These are phyloP conservation scores for Austrolebias charrua DNA, from an alignment of 2,797 vertebrate genomes.

Conservation along the genomic window DNA sequence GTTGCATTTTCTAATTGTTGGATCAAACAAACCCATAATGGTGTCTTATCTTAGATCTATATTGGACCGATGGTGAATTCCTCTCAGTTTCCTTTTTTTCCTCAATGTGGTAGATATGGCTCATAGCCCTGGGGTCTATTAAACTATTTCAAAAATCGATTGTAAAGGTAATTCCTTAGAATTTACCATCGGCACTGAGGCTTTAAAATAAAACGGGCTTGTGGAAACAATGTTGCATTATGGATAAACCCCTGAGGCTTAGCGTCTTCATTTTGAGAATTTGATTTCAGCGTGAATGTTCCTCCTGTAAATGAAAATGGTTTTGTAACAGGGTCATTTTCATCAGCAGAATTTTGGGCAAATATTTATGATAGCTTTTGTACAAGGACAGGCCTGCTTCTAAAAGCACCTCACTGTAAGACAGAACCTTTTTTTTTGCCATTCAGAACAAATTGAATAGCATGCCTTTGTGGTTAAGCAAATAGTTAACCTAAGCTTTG, in stretches of 20 bases:
- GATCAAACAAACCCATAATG: slow-evolving; percentile 4
- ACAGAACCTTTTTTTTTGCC: background rate
- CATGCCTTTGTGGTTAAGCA: background rate
- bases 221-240: slow-evolving; percentile 18
- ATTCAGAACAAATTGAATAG: background rate
- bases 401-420: background rate
- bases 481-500: background rate
- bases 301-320: slow-evolving; percentile 35
- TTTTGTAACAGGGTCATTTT: slow-evolving; percentile 13
- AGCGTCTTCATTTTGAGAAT: slow-evolving; percentile 21
- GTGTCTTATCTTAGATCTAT: slow-evolving; percentile 11
- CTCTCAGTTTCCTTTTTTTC: slow-evolving; percentile 10
- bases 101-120: slow-evolving; percentile 6
- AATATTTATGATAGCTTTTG: background rate
- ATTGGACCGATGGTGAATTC: slow-evolving; percentile 4
- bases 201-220: slow-evolving; percentile 19
- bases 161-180: slow-evolving; percentile 30
- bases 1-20: slow-evolving; percentile 9
- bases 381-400: background rate
- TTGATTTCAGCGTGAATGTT: slow-evolving; percentile 29
- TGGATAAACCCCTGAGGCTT: slow-evolving; percentile 33
- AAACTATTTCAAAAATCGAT: slow-evolving; percentile 20
- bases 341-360: background rate
- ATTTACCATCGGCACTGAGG: slow-evolving; percentile 9
- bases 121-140: slow-evolving; percentile 12